Evolutionary conservation across 2,888 invertebrate genomes (phyloP).

Genomic region (Nebria salina): DNA sequence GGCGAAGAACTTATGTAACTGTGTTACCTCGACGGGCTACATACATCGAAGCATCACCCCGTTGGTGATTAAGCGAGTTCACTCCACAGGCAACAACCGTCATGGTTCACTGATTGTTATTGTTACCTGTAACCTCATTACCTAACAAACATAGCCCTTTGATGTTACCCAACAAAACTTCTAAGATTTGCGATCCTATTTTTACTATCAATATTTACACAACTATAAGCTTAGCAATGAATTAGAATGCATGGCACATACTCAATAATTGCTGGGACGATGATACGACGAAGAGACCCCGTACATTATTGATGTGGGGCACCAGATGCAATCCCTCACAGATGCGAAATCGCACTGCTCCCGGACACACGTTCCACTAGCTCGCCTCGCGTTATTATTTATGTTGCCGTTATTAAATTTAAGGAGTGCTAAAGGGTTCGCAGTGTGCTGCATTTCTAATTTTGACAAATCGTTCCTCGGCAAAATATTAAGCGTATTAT

Average conservation of each 20-base stretch:
- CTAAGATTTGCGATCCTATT: background rate
- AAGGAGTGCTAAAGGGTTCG: constrained; percentile 46
- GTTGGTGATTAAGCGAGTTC: background rate
- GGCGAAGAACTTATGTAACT: background rate
- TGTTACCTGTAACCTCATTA: constrained; percentile 37
- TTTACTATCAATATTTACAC: background rate
- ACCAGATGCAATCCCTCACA: constrained; percentile 30
- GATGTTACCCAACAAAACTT: constrained; percentile 22
- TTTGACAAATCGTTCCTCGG: constrained; percentile 44
- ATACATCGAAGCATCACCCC: background rate
- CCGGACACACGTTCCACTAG: constrained; percentile 6
- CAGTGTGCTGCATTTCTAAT: constrained; percentile 41
- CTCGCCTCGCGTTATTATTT: constrained; percentile 26
- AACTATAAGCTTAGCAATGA: background rate
- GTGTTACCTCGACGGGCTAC: background rate
- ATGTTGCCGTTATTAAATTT: constrained; percentile 46
- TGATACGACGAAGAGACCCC: background rate
- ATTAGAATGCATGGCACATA: background rate
- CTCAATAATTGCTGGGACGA: constrained; percentile 6
- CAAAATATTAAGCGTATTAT: constrained; percentile 37
- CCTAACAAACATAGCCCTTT: constrained; percentile 30
- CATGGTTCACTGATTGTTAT: constrained; percentile 21
- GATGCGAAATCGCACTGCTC: background rate
- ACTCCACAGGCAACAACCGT: background rate
- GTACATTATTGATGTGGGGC: constrained; percentile 27